Evolutionary conservation across 2,113 vertebrate species (phyloP).

Genomic region (Pampusana beccarii): DNA sequence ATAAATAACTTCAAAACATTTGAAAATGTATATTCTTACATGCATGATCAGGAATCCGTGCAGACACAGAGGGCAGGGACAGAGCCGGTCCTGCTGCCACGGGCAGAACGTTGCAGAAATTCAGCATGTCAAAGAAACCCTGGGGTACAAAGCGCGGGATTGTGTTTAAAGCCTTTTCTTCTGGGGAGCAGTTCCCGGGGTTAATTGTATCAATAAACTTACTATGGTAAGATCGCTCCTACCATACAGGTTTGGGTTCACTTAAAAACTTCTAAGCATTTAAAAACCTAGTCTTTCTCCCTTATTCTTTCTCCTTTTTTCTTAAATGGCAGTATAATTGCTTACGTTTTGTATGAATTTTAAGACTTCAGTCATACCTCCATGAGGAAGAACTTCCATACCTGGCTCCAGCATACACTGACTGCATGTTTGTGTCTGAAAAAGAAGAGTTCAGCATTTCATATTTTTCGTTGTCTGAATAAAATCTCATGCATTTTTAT

Average conservation of each 20-base stretch:
- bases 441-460: not conserved
- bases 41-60: not conserved
- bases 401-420: slow-evolving; percentile 73
- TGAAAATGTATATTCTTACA: not conserved
- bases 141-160: not conserved
- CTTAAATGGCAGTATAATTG: not conserved
- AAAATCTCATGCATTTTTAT: not conserved
- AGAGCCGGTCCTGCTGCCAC: no score
- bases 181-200: not conserved
- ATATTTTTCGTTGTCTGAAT: not conserved
- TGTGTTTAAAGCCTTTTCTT: not conserved
- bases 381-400: slow-evolving; percentile 73
- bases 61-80: no score
- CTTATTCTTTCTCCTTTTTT: not conserved
- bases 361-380: slow-evolving; percentile 69
- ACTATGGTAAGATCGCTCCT: not conserved
- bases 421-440: slow-evolving; percentile 75
- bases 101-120: not conserved
- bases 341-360: not conserved
- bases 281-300: not conserved
- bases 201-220: not conserved
- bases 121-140: not conserved
- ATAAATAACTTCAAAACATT: not conserved
- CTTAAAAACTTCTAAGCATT: not conserved
- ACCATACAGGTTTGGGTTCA: not conserved